Conservation (phyloP, 2,113 vertebrate genomes). For the Gadus macrocephalus region DNA sequence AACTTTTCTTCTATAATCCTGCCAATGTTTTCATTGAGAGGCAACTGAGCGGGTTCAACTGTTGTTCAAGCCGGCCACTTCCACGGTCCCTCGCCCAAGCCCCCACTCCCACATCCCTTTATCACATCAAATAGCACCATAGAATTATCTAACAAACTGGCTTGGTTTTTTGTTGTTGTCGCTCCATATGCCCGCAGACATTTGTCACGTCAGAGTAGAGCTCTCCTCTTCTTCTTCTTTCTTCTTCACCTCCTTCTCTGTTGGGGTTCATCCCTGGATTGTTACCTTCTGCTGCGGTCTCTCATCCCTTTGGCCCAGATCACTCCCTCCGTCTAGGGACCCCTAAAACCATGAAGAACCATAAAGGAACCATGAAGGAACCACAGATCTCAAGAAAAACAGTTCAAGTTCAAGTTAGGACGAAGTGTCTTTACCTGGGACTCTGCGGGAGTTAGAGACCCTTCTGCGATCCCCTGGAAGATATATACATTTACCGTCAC, state of each 20-base stretch:
- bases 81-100: no score
- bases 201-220: conserved; percentile 10
- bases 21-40: conserved; percentile 25
- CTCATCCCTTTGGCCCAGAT: no score
- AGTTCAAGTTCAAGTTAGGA: background rate
- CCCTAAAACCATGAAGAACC: no score
- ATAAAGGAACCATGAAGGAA: background rate
- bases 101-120: conserved; percentile 3
- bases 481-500: conserved; percentile 27
- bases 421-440: conserved; percentile 47
- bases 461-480: conserved; percentile 47
- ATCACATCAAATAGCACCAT: conserved; percentile 41
- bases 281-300: no score
- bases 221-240: conserved; percentile 17
- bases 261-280: conserved; percentile 22
- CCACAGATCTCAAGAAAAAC: background rate
- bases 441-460: conserved; percentile 16
- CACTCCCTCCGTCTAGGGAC: no score
- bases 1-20: conserved; percentile 20
- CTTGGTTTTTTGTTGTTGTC: conserved; percentile 35
- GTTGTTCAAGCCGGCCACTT: background rate
- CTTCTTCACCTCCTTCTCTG: background rate
- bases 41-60: conserved; percentile 7
- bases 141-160: conserved; percentile 33
- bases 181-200: conserved; percentile 26